Evolutionary conservation across 2,797 vertebrate species (phyloP).

Genomic region (Phataginus tricuspis): DNA sequence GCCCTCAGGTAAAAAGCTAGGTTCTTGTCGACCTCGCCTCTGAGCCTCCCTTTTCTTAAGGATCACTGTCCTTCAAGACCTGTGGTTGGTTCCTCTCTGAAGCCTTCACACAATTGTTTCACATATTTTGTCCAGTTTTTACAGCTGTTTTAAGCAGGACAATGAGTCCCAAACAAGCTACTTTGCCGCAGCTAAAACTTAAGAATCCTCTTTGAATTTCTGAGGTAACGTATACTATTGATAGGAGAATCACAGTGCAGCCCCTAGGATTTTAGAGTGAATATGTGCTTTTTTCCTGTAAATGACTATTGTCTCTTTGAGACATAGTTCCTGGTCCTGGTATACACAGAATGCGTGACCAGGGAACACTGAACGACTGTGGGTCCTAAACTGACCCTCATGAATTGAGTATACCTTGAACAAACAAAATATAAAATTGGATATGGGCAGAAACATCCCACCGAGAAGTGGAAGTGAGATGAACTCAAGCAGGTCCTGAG

Average conservation of each 20-base stretch:
- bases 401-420: neutral
- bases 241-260: neutral
- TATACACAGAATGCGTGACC: neutral
- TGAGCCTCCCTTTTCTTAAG: neutral
- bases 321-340: neutral
- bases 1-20: neutral
- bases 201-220: constrained; percentile 8
- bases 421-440: neutral
- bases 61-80: neutral
- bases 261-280: neutral
- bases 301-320: constrained; percentile 10
- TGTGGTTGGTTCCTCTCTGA: neutral
- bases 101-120: neutral
- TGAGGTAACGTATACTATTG: neutral
- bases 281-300: neutral
- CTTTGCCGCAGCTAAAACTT: neutral
- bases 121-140: neutral
- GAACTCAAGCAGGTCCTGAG: neutral
- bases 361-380: neutral
- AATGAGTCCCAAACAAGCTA: neutral
- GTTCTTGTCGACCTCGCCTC: neutral
- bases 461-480: neutral
- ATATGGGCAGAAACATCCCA: neutral
- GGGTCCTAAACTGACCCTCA: neutral
- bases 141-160: neutral